Conservation (phyloP, 2,113 vertebrate genomes). For the Forbesichthys agassizii region DNA sequence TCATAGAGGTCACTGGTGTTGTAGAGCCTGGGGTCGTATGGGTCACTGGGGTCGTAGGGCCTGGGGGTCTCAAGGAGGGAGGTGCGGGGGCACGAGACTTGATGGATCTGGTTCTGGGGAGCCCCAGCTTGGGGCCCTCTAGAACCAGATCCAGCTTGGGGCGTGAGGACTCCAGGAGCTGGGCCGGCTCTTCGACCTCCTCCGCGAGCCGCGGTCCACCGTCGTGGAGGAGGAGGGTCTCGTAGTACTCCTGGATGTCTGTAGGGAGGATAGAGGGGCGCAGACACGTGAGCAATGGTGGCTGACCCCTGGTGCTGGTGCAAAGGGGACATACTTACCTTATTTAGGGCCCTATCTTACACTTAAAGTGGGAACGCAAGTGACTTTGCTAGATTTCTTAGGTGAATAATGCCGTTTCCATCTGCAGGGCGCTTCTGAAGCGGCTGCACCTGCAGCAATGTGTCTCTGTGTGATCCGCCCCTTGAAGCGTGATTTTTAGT, state of each 20-base stretch:
- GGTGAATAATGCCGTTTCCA: no score
- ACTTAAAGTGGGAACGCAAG: no score
- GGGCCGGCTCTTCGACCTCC: neutral
- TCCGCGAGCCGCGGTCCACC: slow-evolving; percentile 16
- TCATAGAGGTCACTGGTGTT: slow-evolving; percentile 5
- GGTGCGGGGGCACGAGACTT: slow-evolving; percentile 53
- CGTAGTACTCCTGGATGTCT: slow-evolving; percentile 75
- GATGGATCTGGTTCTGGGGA: slow-evolving; percentile 47
- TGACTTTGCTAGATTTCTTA: no score
- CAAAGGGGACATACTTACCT: neutral
- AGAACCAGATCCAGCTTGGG: slow-evolving; percentile 11
- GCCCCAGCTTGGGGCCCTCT: slow-evolving; percentile 14
- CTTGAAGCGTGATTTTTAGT: no score
- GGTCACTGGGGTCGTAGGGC: neutral
- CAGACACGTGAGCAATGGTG: neutral
- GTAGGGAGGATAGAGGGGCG: neutral
- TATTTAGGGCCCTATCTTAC: no score
- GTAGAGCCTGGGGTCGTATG: neutral
- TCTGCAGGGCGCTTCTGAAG: no score
- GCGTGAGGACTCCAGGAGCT: neutral
- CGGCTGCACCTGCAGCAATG: no score
- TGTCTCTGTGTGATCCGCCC: no score
- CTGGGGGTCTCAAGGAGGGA: slow-evolving; percentile 20
- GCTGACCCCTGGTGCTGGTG: no score
- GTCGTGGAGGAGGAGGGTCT: slow-evolving; percentile 56